A percentile compares a stretch with the other conserved stretches of the same genome.
These are phyloP conservation scores for Drosophila ohnishii DNA, from an alignment of 1,140 invertebrate species.

Conservation along the genomic window DNA sequence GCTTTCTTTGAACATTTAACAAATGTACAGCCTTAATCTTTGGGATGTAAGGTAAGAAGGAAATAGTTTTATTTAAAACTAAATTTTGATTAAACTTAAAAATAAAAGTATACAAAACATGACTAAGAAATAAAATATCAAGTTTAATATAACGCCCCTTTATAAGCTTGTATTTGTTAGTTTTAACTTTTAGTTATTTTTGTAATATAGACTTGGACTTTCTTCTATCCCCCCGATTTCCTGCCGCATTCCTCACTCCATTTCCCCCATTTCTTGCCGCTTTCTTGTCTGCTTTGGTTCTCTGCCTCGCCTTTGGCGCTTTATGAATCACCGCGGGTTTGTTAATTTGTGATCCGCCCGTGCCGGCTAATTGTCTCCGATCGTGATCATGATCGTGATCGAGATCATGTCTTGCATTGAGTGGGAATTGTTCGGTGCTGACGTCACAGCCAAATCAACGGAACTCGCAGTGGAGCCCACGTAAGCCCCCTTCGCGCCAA, in stretches of 20 bases:
- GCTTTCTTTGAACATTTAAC: too few species aligned
- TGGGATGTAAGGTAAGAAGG: too few species aligned
- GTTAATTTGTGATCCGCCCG: slow-evolving; percentile 41
- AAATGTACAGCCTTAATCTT: too few species aligned
- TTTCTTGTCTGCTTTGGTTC: slow-evolving; percentile 7
- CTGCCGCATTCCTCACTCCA: too few species aligned
- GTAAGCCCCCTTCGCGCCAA: slow-evolving; percentile 52
- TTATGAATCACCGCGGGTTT: slow-evolving; percentile 24
- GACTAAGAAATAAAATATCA: background rate
- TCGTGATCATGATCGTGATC: slow-evolving; percentile 54
- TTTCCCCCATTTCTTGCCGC: background rate
- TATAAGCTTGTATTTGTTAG: too few species aligned
- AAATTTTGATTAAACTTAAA: background rate
- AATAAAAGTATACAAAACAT: background rate
- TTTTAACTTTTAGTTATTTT: too few species aligned
- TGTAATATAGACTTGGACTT: too few species aligned
- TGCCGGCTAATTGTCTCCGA: slow-evolving; percentile 47
- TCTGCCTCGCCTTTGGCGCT: background rate
- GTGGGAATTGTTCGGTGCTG: slow-evolving; percentile 32
- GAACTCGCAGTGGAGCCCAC: slow-evolving; percentile 8
- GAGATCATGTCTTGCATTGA: slow-evolving; percentile 44
- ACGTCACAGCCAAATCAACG: slow-evolving; percentile 34
- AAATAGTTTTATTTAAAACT: too few species aligned
- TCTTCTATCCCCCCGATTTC: background rate
- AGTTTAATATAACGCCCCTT: too few species aligned